phyloP scores from a whole-genome alignment of 2,888 invertebrate genomes.

The Ochlodes sylvanus region DNA sequence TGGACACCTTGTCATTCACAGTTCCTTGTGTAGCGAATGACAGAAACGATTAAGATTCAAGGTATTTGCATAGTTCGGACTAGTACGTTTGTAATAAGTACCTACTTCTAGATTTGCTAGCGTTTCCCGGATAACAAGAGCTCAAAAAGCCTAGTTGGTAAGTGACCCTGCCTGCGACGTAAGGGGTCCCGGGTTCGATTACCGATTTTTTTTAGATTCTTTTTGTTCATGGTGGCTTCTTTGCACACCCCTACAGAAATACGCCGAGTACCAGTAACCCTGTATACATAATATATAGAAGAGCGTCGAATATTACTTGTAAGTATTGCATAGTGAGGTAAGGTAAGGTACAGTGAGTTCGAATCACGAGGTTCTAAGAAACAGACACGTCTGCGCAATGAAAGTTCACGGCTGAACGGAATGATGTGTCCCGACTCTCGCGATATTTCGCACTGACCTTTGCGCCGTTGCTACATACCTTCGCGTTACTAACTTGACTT shows the following conservation, averaged over 20 bases:
- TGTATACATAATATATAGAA: no score
- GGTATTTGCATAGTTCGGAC: conserved; percentile 13
- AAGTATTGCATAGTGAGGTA: no score
- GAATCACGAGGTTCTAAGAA: no score
- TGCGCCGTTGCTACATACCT: conserved; percentile 40
- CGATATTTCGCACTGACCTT: conserved; percentile 56
- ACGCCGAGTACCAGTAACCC: no score
- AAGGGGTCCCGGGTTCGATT: no score
- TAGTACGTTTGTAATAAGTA: background rate
- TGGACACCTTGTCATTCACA: conserved; percentile 37
- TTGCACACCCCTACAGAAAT: no score
- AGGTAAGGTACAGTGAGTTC: no score
- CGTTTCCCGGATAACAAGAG: conserved; percentile 1
- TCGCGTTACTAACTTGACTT: conserved; percentile 11
- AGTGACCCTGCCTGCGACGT: no score
- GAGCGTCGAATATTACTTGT: no score
- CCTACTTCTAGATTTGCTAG: background rate
- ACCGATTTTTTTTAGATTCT: no score
- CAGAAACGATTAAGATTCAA: conserved; percentile 26
- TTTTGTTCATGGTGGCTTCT: no score
- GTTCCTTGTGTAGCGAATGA: conserved; percentile 37
- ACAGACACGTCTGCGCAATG: conserved; percentile 11
- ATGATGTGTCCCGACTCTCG: conserved; percentile 48
- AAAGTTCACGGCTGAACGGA: conserved; percentile 54
- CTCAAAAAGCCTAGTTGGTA: background rate